phyloP scores from a whole-genome alignment of 2,113 vertebrate genomes.

The Nyctereutes procyonoides region DNA sequence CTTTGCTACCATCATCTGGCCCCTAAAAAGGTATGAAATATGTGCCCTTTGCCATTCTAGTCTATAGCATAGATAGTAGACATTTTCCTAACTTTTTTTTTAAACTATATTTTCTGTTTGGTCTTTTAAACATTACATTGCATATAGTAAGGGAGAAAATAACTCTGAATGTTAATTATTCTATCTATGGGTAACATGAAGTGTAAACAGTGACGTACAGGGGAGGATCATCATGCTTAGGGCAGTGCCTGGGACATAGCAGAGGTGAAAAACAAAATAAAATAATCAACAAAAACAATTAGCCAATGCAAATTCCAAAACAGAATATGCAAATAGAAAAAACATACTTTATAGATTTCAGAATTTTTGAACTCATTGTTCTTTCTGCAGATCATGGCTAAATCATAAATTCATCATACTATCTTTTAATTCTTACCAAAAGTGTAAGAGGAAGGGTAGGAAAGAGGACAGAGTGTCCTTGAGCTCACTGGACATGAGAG shows the following conservation, averaged over 20 bases:
- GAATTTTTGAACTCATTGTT: neutral
- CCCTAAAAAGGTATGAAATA: neutral
- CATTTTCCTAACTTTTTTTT: neutral
- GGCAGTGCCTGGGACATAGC: neutral
- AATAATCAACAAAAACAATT: neutral
- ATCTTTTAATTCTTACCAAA: neutral
- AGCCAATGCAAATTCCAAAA: neutral
- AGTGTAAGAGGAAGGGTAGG: neutral
- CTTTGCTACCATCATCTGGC: neutral
- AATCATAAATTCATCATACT: neutral
- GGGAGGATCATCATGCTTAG: neutral
- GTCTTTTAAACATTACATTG: neutral
- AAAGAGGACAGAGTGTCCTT: neutral
- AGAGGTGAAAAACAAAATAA: neutral
- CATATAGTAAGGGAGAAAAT: neutral
- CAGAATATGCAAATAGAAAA: neutral
- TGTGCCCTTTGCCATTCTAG: neutral
- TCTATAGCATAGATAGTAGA: neutral
- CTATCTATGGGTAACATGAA: neutral
- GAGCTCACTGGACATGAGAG: neutral
- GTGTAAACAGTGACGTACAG: neutral
- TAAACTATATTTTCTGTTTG: neutral
- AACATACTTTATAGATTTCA: neutral
- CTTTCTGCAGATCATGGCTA: neutral
- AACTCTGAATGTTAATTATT: neutral